These are phyloP conservation scores for Rachycentron canadum DNA, from an alignment of 2,797 vertebrate genomes.

Conservation along the genomic window DNA sequence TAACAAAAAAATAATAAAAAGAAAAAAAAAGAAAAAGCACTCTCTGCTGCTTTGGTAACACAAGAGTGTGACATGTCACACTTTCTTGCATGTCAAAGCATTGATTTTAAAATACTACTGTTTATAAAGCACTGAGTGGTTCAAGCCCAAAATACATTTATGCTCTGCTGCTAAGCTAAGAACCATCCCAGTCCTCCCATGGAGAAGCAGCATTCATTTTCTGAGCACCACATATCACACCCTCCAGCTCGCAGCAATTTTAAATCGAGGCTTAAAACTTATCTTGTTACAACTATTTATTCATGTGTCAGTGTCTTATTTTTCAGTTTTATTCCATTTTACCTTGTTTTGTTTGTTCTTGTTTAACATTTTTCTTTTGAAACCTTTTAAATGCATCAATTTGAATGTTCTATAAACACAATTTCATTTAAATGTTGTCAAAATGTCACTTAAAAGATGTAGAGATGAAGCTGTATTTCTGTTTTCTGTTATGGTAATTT, in stretches of 20 bases:
- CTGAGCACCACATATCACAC: background rate
- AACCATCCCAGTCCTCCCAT: conserved; percentile 30
- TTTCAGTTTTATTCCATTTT: background rate
- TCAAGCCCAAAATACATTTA: conserved; percentile 31
- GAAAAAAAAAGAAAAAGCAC: conserved; percentile 16
- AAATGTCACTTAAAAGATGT: no score
- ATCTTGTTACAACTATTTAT: background rate
- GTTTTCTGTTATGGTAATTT: no score
- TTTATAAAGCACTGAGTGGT: conserved; percentile 28
- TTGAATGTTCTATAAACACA: no score
- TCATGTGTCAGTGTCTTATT: background rate
- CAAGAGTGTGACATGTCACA: conserved; percentile 2
- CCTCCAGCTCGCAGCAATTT: background rate
- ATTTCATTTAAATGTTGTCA: no score
- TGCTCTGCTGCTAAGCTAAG: conserved; percentile 35
- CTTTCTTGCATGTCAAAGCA: conserved; percentile 24
- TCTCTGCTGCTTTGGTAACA: conserved; percentile 17
- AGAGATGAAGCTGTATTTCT: no score
- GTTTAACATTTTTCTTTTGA: background rate
- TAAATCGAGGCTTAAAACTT: background rate
- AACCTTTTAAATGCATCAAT: background rate
- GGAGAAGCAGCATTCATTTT: conserved; percentile 24
- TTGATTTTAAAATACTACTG: conserved; percentile 27
- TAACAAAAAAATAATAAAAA: background rate
- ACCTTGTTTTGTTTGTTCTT: background rate